phyloP scores from a whole-genome alignment of 2,888 invertebrate species.

The Thymelicus sylvestris region DNA sequence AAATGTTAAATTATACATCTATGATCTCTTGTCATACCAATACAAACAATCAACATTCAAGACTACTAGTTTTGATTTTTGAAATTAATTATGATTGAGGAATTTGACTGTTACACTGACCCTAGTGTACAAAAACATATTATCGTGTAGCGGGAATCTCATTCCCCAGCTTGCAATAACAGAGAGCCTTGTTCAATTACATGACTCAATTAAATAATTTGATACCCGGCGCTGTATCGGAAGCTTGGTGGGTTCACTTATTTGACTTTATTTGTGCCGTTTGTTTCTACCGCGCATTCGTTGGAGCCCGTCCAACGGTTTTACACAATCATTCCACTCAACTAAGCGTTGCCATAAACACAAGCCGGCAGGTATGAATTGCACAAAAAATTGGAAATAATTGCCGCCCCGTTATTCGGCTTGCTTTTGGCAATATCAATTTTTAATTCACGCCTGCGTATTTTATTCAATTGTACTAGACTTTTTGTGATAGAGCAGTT shows the following conservation, averaged over 20 bases:
- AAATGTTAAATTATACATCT: too few species aligned
- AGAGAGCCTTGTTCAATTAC: slow-evolving; percentile 34
- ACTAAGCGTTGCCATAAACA: slow-evolving; percentile 84
- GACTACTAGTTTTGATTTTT: background rate
- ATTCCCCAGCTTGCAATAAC: slow-evolving; percentile 15
- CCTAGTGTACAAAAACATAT: background rate
- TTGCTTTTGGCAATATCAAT: slow-evolving; percentile 61
- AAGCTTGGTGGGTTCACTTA: slow-evolving; percentile 69
- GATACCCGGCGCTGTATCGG: slow-evolving; percentile 43
- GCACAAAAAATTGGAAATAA: slow-evolving; percentile 80
- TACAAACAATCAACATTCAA: too few species aligned
- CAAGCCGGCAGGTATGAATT: slow-evolving; percentile 80
- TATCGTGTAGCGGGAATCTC: slow-evolving; percentile 15
- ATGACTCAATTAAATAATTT: slow-evolving; percentile 45
- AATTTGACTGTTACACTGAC: background rate
- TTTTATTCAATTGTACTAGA: slow-evolving; percentile 13
- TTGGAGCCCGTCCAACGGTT: slow-evolving; percentile 81
- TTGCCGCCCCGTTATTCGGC: slow-evolving; percentile 73
- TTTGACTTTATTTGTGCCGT: slow-evolving; percentile 82
- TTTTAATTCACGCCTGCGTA: slow-evolving; percentile 53
- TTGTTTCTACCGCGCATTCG: slow-evolving; percentile 70
- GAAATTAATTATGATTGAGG: background rate
- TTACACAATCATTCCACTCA: slow-evolving; percentile 85
- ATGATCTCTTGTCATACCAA: too few species aligned
- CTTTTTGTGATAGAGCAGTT: background rate